Evolutionary conservation across 2,113 vertebrate genomes (phyloP).

Genomic region (Cinclus cinclus): DNA sequence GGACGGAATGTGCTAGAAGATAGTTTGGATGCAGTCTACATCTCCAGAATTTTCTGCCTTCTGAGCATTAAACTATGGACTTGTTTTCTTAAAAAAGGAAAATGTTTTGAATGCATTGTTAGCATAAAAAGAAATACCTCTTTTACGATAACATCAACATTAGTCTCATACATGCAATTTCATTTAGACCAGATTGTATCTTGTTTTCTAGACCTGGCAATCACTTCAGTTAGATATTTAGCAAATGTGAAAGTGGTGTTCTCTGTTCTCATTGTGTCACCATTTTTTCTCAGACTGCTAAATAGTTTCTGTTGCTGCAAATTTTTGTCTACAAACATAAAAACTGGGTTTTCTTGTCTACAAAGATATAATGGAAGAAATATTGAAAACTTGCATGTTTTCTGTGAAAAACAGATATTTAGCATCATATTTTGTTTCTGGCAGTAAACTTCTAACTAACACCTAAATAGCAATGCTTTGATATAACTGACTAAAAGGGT

Average conservation of each 20-base stretch:
- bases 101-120: conserved; percentile 15
- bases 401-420: background rate
- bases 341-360: background rate
- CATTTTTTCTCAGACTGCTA: background rate
- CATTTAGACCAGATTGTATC: conserved; percentile 13
- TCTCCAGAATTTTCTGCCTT: conserved; percentile 5
- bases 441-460: background rate
- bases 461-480: background rate
- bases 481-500: background rate
- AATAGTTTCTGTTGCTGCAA: background rate
- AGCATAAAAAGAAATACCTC: background rate
- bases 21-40: background rate
- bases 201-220: conserved; percentile 13
- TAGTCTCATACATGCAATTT: background rate
- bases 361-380: background rate
- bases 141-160: background rate
- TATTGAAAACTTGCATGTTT: background rate
- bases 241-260: background rate
- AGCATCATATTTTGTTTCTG: background rate
- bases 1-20: background rate
- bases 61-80: background rate
- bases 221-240: background rate
- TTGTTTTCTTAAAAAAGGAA: background rate
- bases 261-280: background rate
- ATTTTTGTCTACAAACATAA: background rate